Conservation (phyloP, 30 jellyfish, hydroid and myxozoan genomes). For the Aurelia sp. region DNA sequence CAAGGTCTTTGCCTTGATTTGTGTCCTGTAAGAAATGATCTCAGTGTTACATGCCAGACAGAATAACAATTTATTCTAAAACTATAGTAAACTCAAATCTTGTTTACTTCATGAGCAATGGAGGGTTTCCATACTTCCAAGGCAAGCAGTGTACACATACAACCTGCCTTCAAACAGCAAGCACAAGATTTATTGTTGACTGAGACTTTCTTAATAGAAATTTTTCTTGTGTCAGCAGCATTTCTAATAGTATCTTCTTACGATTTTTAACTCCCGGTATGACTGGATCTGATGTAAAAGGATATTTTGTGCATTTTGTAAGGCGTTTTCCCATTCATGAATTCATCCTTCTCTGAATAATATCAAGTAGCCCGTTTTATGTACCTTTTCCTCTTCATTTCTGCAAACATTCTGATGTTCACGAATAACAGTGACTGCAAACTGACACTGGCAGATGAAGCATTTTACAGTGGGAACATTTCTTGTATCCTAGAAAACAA, state of each 20-base stretch:
- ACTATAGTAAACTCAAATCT: too few relatives aligned
- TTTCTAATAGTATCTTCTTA: not conserved
- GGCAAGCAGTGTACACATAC: not conserved
- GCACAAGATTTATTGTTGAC: not conserved
- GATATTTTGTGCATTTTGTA: not conserved
- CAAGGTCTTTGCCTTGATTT: too few relatives aligned
- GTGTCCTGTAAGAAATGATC: too few relatives aligned
- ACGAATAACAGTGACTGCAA: constrained; percentile 11
- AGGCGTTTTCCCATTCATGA: too few relatives aligned
- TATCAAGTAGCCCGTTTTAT: too few relatives aligned
- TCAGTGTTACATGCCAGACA: too few relatives aligned
- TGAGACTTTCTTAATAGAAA: not conserved
- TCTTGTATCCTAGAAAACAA: not conserved
- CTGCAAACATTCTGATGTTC: constrained; percentile 1
- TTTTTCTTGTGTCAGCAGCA: not conserved
- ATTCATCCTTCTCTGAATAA: too few relatives aligned
- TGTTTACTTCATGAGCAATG: too few relatives aligned
- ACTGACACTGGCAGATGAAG: not conserved
- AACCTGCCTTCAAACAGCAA: not conserved
- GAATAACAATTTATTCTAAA: too few relatives aligned
- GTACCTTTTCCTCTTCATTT: constrained; percentile 5
- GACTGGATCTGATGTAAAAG: not conserved
- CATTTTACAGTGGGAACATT: constrained; percentile 1
- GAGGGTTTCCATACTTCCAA: not conserved
- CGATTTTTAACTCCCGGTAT: not conserved